Percentiles rank a stretch among this genome's conserved stretches.
Evolutionary conservation across 2,113 vertebrate genomes (phyloP).

Genomic region (Carassius carassius): DNA sequence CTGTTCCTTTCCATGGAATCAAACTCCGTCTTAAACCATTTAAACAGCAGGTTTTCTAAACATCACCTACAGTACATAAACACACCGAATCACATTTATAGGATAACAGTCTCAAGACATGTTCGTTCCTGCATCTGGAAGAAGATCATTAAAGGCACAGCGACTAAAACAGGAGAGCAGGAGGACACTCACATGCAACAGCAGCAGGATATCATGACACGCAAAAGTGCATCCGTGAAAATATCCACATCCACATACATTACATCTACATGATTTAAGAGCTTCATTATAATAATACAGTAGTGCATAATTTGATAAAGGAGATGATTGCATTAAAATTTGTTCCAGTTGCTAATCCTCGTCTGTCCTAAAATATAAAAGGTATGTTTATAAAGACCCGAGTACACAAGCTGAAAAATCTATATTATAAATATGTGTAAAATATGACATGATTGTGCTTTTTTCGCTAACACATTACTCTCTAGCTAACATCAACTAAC

Average conservation of each 20-base stretch:
- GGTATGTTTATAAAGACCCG: background rate
- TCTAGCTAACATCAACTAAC: no score
- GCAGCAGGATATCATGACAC: background rate
- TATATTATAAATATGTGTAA: background rate
- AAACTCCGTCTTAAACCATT: background rate
- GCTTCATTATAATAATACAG: background rate
- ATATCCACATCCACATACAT: background rate
- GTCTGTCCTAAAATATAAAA: no score
- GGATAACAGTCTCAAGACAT: background rate
- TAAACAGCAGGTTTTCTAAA: background rate
- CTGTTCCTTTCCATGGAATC: background rate
- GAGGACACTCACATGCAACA: background rate
- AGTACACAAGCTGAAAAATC: background rate
- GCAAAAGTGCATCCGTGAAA: background rate
- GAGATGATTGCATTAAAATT: background rate
- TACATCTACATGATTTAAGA: background rate
- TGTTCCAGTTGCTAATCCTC: background rate
- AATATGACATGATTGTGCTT: background rate
- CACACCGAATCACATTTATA: background rate
- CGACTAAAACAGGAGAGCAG: background rate
- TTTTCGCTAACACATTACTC: no score
- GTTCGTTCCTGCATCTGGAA: background rate
- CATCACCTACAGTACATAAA: background rate
- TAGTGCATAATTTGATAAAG: background rate
- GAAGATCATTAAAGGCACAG: background rate